These are phyloP conservation scores for Eciton burchellii DNA, from an alignment of 1,140 invertebrate genomes.

Conservation along the genomic window DNA sequence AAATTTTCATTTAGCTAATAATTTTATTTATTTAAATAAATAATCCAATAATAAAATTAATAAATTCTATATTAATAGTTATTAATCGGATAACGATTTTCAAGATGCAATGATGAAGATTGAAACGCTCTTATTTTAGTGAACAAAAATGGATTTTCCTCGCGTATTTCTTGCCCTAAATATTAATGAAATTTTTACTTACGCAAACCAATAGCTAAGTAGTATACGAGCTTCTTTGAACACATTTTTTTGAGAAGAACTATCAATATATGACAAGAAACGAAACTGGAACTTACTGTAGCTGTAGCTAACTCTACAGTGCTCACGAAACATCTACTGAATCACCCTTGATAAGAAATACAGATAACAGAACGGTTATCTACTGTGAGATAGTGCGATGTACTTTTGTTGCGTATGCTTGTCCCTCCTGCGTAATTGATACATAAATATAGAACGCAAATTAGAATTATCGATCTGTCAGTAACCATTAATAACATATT, in stretches of 20 bases:
- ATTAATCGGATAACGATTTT: no score
- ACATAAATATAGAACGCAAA: neutral
- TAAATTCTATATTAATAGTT: no score
- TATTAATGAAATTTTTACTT: slow-evolving; percentile 71
- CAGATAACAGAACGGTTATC: slow-evolving; percentile 46
- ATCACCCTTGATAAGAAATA: slow-evolving; percentile 54
- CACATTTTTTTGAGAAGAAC: slow-evolving; percentile 71
- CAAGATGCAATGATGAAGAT: neutral
- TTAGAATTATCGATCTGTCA: neutral
- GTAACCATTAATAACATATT: neutral
- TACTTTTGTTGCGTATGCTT: neutral
- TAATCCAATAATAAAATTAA: no score
- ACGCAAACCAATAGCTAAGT: slow-evolving; percentile 79
- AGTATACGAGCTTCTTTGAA: slow-evolving; percentile 76
- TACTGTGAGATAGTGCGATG: slow-evolving; percentile 33
- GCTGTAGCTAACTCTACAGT: slow-evolving; percentile 14
- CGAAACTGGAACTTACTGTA: neutral
- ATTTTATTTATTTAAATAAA: no score
- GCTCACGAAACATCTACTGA: slow-evolving; percentile 26
- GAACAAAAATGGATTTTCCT: neutral
- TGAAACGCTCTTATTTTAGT: neutral
- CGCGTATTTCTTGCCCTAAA: neutral
- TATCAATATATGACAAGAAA: neutral
- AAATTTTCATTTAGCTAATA: neutral
- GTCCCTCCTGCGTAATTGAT: neutral